A percentile compares a stretch with the other conserved stretches of the same genome.
Conservation (phyloP, 2,797 vertebrate genomes). For the Dromococcyx pavoninus region DNA sequence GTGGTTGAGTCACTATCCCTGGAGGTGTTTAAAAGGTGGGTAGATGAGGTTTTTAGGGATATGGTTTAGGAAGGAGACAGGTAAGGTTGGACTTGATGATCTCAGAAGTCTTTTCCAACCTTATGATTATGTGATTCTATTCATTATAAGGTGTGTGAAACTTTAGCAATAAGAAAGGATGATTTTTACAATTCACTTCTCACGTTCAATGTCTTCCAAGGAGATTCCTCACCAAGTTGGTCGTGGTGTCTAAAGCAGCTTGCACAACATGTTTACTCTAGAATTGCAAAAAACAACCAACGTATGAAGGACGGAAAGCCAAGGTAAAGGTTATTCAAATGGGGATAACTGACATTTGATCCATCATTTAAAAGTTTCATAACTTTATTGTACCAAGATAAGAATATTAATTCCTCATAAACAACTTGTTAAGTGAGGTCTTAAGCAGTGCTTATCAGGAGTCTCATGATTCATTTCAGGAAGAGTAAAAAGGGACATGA, state of each 20-base stretch:
- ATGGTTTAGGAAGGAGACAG: no score
- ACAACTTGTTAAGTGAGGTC: background rate
- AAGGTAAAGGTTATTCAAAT: background rate
- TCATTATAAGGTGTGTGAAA: background rate
- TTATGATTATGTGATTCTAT: no score
- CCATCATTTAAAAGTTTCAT: background rate
- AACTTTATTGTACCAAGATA: background rate
- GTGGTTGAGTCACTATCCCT: no score
- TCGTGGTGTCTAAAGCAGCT: background rate
- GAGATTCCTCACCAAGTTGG: background rate
- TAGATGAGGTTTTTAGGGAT: no score
- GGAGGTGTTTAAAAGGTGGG: no score
- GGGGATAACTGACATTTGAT: background rate
- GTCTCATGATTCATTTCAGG: background rate
- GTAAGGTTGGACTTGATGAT: no score
- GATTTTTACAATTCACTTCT: background rate
- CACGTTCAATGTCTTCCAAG: background rate
- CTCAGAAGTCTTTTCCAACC: no score
- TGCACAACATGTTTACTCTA: background rate
- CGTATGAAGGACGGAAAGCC: background rate
- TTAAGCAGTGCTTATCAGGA: background rate
- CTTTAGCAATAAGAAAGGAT: background rate
- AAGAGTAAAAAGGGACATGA: background rate
- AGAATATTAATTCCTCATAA: background rate
- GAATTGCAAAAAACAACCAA: background rate